Evolutionary conservation across 2,888 invertebrate genomes (phyloP).

Genomic region (Eristalis pertinax): DNA sequence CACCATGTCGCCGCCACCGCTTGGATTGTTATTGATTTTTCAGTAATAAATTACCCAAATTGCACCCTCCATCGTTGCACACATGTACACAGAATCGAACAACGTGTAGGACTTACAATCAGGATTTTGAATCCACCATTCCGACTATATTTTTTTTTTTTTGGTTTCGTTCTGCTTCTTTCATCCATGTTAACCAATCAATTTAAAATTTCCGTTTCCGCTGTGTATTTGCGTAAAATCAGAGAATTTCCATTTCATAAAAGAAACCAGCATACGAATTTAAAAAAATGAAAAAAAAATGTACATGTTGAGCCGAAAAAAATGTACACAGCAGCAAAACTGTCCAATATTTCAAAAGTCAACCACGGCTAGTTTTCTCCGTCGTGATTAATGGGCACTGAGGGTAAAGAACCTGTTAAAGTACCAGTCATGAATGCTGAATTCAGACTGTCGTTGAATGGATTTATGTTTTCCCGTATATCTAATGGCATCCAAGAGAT

Average conservation of each 20-base stretch:
- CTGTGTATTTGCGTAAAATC: constrained; percentile 71
- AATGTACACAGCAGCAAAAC: constrained; percentile 52
- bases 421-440: constrained; percentile 62
- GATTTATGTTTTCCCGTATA: constrained; percentile 34
- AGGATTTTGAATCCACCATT: constrained; percentile 52
- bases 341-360: constrained; percentile 72
- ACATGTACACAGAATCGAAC: constrained; percentile 55
- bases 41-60: constrained; percentile 69
- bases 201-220: constrained; percentile 72
- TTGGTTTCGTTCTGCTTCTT: constrained; percentile 58
- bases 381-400: constrained; percentile 61
- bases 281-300: constrained; percentile 9
- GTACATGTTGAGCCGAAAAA: constrained; percentile 13
- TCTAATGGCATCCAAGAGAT: constrained; percentile 40
- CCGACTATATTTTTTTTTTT: constrained; percentile 23
- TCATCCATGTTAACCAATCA: constrained; percentile 72
- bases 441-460: constrained; percentile 33
- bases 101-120: constrained; percentile 58
- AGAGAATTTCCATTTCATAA: constrained; percentile 69
- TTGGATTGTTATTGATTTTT: constrained; percentile 69
- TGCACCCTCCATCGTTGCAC: constrained; percentile 60
- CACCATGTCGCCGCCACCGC: constrained; percentile 38
- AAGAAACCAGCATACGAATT: constrained; percentile 44
- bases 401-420: constrained; percentile 66
- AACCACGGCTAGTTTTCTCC: constrained; percentile 69